These are phyloP conservation scores for Megaustenia siamemsis DNA, from an alignment of 2,888 invertebrate genomes.

Conservation along the genomic window DNA sequence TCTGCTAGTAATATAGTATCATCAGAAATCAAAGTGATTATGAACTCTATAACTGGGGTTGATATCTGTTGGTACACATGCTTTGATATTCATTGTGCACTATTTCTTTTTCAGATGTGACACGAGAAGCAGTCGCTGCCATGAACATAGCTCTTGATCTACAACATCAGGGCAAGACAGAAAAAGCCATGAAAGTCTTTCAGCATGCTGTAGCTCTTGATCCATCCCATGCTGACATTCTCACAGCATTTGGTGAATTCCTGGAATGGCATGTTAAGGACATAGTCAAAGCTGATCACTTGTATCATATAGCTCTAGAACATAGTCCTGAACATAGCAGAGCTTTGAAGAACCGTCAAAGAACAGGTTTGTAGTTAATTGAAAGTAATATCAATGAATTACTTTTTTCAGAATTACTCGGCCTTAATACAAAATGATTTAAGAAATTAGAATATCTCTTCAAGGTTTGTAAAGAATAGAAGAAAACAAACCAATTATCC, in stretches of 20 bases:
- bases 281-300: conserved; percentile 92
- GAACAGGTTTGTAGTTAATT: conserved; percentile 83
- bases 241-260: conserved; percentile 95
- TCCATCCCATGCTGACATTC: conserved; percentile 93
- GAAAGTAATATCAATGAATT: too few relatives aligned
- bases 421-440: not conserved
- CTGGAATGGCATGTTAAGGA: conserved; percentile 91
- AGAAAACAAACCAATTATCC: too few relatives aligned
- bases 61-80: too few relatives aligned
- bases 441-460: too few relatives aligned
- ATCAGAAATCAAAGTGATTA: too few relatives aligned
- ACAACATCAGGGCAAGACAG: conserved; percentile 89
- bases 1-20: too few relatives aligned
- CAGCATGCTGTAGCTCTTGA: conserved; percentile 94
- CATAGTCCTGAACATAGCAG: conserved; percentile 88
- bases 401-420: too few relatives aligned
- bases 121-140: conserved; percentile 90
- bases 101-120: conserved; percentile 80
- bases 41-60: too few relatives aligned
- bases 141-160: conserved; percentile 91
- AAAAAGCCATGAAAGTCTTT: conserved; percentile 86
- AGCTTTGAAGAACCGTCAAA: conserved; percentile 85
- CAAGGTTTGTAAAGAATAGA: too few relatives aligned
- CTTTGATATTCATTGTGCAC: too few relatives aligned
- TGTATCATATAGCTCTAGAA: conserved; percentile 90